phyloP scores from a whole-genome alignment of 2,888 invertebrate species.

The Nasonia oneida region DNA sequence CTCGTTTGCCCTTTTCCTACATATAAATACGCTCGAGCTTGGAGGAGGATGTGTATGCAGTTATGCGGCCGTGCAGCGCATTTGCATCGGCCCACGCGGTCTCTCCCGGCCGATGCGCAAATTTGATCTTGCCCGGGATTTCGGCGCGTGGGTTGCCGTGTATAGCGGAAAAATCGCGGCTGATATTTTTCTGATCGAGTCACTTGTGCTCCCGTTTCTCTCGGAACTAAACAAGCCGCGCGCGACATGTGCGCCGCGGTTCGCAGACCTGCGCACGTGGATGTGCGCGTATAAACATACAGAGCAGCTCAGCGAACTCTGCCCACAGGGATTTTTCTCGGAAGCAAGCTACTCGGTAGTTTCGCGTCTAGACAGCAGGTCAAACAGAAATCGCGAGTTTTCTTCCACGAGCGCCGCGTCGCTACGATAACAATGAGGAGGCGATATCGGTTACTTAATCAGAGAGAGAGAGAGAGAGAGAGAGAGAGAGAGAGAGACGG shows the following conservation, averaged over 20 bases:
- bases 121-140: not conserved
- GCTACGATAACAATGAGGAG: no score
- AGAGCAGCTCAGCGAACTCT: slow-evolving; percentile 65
- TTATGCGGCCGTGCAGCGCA: not conserved
- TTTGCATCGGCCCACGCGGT: not conserved
- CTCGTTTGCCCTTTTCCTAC: slow-evolving; percentile 21
- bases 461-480: no score
- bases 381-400: not conserved
- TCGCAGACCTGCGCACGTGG: not conserved
- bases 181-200: slow-evolving; percentile 61
- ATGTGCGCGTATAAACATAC: slow-evolving; percentile 4
- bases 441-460: no score
- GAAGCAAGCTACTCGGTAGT: not conserved
- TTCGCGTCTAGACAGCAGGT: not conserved
- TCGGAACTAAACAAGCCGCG: not conserved
- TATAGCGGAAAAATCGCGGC: not conserved
- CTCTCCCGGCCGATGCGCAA: not conserved
- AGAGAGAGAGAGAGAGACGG: no score
- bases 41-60: not conserved
- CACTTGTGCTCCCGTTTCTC: slow-evolving; percentile 59
- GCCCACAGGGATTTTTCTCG: not conserved
- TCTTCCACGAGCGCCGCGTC: no score
- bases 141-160: not conserved
- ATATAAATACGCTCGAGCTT: not conserved
- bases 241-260: not conserved